Conservation (phyloP, 2,888 invertebrate genomes). For the Liodrosophila aerea region DNA sequence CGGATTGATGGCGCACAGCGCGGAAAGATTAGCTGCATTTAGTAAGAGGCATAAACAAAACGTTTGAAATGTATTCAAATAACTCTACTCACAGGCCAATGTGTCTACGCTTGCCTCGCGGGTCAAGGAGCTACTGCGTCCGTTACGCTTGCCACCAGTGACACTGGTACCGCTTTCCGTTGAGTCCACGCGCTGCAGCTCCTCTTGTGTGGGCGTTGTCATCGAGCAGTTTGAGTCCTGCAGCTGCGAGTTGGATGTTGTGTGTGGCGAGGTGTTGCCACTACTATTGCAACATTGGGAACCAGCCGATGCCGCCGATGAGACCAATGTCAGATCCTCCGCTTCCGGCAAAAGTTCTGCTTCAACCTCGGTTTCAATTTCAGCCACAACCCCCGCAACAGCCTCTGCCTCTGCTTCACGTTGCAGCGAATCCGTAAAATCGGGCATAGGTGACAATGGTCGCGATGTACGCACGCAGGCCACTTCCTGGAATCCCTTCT, state of each 20-base stretch:
- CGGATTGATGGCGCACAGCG: conserved; percentile 79
- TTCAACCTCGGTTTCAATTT: conserved; percentile 34
- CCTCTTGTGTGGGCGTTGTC: conserved; percentile 46
- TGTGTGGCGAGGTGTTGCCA: conserved; percentile 67
- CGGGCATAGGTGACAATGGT: conserved; percentile 89
- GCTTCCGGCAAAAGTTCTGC: conserved; percentile 45
- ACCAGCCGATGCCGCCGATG: conserved; percentile 65
- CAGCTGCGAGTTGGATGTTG: conserved; percentile 58
- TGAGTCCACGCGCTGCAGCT: conserved; percentile 80
- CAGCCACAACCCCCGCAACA: conserved; percentile 27
- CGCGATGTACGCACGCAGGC: conserved; percentile 90
- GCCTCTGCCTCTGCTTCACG: conserved; percentile 54
- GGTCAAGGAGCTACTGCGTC: conserved; percentile 84
- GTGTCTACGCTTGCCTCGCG: conserved; percentile 88
- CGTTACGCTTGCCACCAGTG: conserved; percentile 56
- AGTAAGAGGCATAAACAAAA: too few relatives aligned
- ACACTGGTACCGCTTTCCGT: conserved; percentile 53
- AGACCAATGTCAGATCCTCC: conserved; percentile 61
- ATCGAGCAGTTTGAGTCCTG: conserved; percentile 61
- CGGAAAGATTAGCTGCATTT: conserved; percentile 72
- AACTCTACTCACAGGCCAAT: conserved; percentile 83
- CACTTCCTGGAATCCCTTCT: conserved; percentile 91
- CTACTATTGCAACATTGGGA: conserved; percentile 65
- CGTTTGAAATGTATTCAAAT: neutral
- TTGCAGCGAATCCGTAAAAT: conserved; percentile 83